Evolutionary conservation across 1,140 invertebrate genomes (phyloP).

Genomic region (Bombyx mandarina): DNA sequence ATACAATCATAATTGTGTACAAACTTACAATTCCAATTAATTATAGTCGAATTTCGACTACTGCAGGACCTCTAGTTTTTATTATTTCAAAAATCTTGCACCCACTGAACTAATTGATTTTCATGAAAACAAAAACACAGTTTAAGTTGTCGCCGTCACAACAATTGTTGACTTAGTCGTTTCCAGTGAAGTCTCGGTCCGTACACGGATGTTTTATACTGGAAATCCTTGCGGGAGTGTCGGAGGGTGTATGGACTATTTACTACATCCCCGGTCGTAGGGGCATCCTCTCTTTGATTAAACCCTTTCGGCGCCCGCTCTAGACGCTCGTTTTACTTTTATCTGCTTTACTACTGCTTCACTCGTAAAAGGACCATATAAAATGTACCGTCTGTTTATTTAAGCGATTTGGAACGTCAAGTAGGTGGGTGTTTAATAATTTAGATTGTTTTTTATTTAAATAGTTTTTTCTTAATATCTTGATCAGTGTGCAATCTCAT

Average conservation of each 20-base stretch:
- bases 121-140: too few species aligned
- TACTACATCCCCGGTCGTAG: slow-evolving; percentile 35
- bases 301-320: slow-evolving; percentile 33
- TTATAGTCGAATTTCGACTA: too few species aligned
- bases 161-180: too few species aligned
- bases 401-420: slow-evolving; percentile 8
- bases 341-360: slow-evolving; percentile 35
- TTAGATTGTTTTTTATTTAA: neutral
- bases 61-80: too few species aligned
- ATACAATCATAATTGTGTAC: too few species aligned
- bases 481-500: too few species aligned
- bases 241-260: slow-evolving; percentile 30
- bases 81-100: too few species aligned
- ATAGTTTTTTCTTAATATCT: too few species aligned
- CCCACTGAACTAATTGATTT: too few species aligned
- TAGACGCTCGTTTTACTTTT: slow-evolving; percentile 37
- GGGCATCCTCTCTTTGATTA: slow-evolving; percentile 45
- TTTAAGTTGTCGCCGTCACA: too few species aligned
- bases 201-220: neutral
- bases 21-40: too few species aligned
- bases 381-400: slow-evolving; percentile 26
- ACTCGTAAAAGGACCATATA: slow-evolving; percentile 28
- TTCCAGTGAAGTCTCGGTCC: too few species aligned
- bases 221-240: slow-evolving; percentile 6
- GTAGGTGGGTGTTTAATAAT: neutral